Evolutionary conservation across 2,797 vertebrate genomes (phyloP).

Genomic region (Chanos chanos): DNA sequence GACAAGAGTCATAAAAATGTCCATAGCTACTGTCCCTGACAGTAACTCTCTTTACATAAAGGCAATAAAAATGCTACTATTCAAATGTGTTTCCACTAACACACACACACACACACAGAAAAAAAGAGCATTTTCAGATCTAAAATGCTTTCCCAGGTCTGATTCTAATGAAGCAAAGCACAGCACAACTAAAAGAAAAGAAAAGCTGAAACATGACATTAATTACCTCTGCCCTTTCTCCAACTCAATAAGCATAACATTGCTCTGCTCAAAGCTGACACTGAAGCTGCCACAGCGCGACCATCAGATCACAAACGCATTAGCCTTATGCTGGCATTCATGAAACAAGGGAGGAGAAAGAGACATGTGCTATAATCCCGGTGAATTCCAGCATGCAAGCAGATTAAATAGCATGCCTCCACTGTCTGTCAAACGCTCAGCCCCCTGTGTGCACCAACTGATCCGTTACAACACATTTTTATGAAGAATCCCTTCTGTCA

Average conservation of each 20-base stretch:
- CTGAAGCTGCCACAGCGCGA: not conserved
- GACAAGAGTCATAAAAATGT: no score
- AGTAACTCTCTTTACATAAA: no score
- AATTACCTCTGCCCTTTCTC: conserved; percentile 74
- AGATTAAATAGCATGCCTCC: conserved; percentile 81
- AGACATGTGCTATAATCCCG: conserved; percentile 63
- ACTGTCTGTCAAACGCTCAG: conserved; percentile 77
- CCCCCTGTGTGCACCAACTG: conserved; percentile 69
- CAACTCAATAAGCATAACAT: conserved; percentile 74
- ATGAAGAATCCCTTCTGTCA: conserved; percentile 52
- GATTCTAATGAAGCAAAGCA: conserved; percentile 1
- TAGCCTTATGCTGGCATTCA: conserved; percentile 7
- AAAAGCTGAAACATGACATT: conserved; percentile 50
- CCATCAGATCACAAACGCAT: not conserved
- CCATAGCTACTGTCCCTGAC: no score
- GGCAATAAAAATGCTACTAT: no score
- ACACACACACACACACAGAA: no score
- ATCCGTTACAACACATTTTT: conserved; percentile 60
- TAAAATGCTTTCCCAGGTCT: not conserved
- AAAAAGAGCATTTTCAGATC: no score
- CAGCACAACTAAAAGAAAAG: not conserved
- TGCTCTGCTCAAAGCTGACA: conserved; percentile 37
- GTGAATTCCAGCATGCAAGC: conserved; percentile 72
- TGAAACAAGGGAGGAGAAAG: conserved; percentile 16
- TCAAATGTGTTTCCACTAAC: no score